Evolutionary conservation across 1,140 invertebrate genomes (phyloP), one percentile per base, ranked within the genome.

Genomic region (Nilaparvata lugens): DNA sequence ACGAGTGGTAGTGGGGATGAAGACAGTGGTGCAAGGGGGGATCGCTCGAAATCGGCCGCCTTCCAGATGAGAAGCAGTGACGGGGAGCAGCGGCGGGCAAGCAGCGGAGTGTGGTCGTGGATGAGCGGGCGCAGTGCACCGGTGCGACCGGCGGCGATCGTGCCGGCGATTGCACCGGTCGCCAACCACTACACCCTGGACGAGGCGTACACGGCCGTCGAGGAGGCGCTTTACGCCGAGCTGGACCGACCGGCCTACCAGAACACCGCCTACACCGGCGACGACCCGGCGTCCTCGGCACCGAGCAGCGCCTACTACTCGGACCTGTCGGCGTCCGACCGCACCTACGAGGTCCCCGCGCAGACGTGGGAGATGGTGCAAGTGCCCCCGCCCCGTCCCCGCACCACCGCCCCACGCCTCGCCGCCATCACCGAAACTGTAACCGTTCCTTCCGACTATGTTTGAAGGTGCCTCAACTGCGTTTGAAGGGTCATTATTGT

Each of bases 101-200:
- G 7, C 40, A 18, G 65, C 45, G 45, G 62, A 35, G 81, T 84
- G 6, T 84, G 83, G 83, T 83, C 82, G 9, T 85, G 83, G 83
- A 65, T 81, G 38, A 77, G 81, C 21, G 78, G 78, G 13, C 74
- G 81, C 58, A 74, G 81, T 11, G 56, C 66, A 7, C 73, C 74
- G 0, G 71, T 69, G 4, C 70, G 71, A 6, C 56, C 59, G 18
- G n/a, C 56, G 1, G 3, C 45, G 21, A 7, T 23, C 13, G 23
- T 42, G 2, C 53, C 56, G 25, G 16, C 58, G 4, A 31, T 45
- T 13, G 52, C 38, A 16, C 52, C 65, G 7, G 81, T 79, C 11
- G 82, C 84, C 69, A 86, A 86, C 68, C 83, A 86, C 68, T 86
- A 86, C 67, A 86, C 83, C 7, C 81, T 85, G 80, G 83, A 85